Evolutionary conservation across 2,113 vertebrate genomes (phyloP).

Genomic region (Rhinolophus ferrumequinum): DNA sequence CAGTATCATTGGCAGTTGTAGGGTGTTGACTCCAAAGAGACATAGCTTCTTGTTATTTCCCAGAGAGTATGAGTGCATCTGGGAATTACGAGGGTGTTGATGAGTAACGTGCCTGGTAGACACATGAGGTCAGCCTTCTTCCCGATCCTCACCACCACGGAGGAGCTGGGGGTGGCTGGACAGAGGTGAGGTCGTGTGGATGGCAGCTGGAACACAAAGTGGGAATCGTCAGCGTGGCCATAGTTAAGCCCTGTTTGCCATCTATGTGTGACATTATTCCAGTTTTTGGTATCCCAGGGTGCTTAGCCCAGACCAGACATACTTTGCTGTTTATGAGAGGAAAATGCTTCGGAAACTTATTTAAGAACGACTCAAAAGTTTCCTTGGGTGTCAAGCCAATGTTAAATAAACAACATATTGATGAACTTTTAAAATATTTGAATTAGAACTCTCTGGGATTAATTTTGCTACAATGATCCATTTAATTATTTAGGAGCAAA

Average conservation of each 20-base stretch:
- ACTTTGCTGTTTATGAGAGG: slow-evolving; percentile 37
- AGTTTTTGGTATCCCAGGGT: slow-evolving; percentile 7
- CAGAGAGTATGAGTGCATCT: slow-evolving; percentile 66
- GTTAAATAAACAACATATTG: slow-evolving; percentile 36
- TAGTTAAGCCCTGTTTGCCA: not conserved
- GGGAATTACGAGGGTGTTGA: slow-evolving; percentile 66
- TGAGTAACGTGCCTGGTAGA: slow-evolving; percentile 72
- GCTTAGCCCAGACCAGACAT: not conserved
- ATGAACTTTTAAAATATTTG: slow-evolving; percentile 14
- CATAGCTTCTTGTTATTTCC: slow-evolving; percentile 34
- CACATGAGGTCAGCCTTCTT: slow-evolving; percentile 73
- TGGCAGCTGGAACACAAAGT: slow-evolving; percentile 1
- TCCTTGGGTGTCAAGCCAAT: slow-evolving; percentile 31
- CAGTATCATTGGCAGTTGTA: slow-evolving; percentile 17
- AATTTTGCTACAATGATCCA: slow-evolving; percentile 38
- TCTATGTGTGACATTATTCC: not conserved
- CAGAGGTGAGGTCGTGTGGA: slow-evolving; percentile 41
- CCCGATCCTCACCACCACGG: not conserved
- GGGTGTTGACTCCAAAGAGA: slow-evolving; percentile 47
- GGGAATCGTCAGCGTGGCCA: slow-evolving; percentile 27
- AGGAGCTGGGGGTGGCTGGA: not conserved
- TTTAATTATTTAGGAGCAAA: slow-evolving; percentile 43
- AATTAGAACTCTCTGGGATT: slow-evolving; percentile 16
- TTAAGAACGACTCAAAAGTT: not conserved
- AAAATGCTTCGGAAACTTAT: slow-evolving; percentile 14